phyloP scores from a whole-genome alignment of 2,113 vertebrate genomes.

The Montifringilla adamsi region DNA sequence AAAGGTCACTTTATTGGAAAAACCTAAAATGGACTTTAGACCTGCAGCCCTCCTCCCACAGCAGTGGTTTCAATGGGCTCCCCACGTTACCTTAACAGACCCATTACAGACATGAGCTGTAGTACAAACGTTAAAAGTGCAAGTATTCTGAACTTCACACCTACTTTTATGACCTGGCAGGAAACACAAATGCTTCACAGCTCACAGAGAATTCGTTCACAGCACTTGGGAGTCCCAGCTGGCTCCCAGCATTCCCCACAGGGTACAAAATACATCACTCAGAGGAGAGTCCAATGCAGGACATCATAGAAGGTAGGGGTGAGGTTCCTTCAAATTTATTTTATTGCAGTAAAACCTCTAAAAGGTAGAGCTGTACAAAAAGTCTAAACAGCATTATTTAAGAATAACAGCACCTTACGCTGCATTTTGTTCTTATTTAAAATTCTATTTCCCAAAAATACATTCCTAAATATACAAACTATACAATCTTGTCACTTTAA shows the following conservation, averaged over 20 bases:
- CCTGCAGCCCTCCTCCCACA: constrained; percentile 68
- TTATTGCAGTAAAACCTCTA: constrained; percentile 79
- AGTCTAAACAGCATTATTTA: constrained; percentile 68
- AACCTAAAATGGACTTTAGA: constrained; percentile 22
- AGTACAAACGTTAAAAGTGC: constrained; percentile 55
- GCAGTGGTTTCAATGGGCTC: constrained; percentile 68
- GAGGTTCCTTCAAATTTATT: constrained; percentile 53
- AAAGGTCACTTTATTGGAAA: constrained; percentile 77
- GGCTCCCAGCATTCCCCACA: constrained; percentile 49
- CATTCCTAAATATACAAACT: constrained; percentile 86
- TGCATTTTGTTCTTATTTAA: constrained; percentile 76
- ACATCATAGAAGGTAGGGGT: constrained; percentile 42
- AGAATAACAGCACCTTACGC: constrained; percentile 71
- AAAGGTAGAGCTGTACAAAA: constrained; percentile 79
- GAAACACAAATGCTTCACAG: constrained; percentile 64
- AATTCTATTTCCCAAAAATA: constrained; percentile 81
- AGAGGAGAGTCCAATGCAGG: constrained; percentile 52
- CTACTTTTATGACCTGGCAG: constrained; percentile 35
- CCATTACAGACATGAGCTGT: constrained; percentile 36
- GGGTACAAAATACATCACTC: constrained; percentile 64
- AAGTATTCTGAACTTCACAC: constrained; percentile 51
- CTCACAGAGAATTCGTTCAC: constrained; percentile 53
- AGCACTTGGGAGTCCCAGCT: constrained; percentile 14
- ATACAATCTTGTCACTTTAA: constrained; percentile 79
- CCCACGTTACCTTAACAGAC: constrained; percentile 20